Evolutionary conservation across 2,113 vertebrate species (phyloP), one percentile per base, ranked within the genome.

Genomic region (Sarotherodon lohbergeri): DNA sequence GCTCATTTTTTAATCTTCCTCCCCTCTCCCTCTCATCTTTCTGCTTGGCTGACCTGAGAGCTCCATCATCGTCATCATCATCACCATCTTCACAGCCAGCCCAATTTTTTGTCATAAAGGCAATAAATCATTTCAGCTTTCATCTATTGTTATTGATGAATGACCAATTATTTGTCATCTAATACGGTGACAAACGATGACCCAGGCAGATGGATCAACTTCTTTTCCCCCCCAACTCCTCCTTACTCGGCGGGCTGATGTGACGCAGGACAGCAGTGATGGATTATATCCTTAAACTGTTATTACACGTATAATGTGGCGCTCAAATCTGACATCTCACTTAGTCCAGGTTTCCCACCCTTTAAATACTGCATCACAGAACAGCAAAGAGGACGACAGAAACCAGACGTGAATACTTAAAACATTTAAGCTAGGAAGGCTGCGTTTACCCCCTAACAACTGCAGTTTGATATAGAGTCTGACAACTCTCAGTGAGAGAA

Each of bases 101-200:
- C 81, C 83, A 87, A 71, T 85, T 90, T 90, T 90, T 90, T 82
- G 56, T 79, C 85, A 88, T 94, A 96, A 97, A 95, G 94, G 98
- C 97, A 97, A 99, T 99, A 98, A 99, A 99, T 99, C 98, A 99
- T 97, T 97, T 97, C 97, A 98, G 95, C 97, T 98, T 97, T 98
- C 98, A 98, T 98, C 98, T 98, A 98, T 97, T 98, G 98, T 98
- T 98, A 98, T 98, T 99, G 98, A 99, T 98, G 98, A 98, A 98
- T 96, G 97, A 97, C 97, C 98, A 98, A 98, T 99, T 99, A 99
- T 99, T 98, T 98, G 98, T 98, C 97, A 97, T 99, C 97, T 98
- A 98, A 98, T 98, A 96, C 96, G 96, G 96, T 97, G 97, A 93
- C 96, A 98, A 98, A 98, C 96, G 97, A 98, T 98, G 97, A 98